These are phyloP conservation scores for Micromussa lordhowensis DNA, from an alignment of 92 coral and sea anemone species.

Conservation along the genomic window DNA sequence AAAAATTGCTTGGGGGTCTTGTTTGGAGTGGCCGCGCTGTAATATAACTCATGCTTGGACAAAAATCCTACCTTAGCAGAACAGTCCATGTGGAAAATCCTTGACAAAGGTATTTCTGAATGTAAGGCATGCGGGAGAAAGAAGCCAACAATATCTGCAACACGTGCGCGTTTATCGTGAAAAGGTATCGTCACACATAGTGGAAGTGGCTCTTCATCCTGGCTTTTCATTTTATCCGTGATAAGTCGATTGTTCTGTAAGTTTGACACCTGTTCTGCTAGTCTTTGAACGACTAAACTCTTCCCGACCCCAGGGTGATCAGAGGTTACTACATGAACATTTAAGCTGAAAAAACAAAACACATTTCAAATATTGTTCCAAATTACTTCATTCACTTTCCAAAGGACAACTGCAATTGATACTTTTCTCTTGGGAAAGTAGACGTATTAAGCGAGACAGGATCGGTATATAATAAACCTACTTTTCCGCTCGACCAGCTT, in stretches of 20 bases:
- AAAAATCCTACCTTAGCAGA: slow-evolving; percentile 77
- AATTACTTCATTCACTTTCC: background rate
- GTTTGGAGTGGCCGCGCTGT: too few relatives aligned
- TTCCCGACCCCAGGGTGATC: slow-evolving; percentile 85
- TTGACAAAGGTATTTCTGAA: slow-evolving; percentile 77
- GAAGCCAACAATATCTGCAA: slow-evolving; percentile 54
- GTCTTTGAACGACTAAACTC: slow-evolving; percentile 67
- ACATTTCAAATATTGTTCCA: background rate
- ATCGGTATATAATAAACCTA: background rate
- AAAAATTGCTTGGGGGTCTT: too few relatives aligned
- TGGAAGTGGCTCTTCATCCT: slow-evolving; percentile 25
- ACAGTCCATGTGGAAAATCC: slow-evolving; percentile 83
- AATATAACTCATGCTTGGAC: background rate
- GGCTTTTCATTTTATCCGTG: background rate
- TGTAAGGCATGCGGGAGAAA: slow-evolving; percentile 73
- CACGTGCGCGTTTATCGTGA: slow-evolving; percentile 68
- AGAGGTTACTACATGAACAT: slow-evolving; percentile 74
- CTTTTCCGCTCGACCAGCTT: slow-evolving; percentile 45
- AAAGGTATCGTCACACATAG: slow-evolving; percentile 76
- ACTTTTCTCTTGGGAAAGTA: background rate
- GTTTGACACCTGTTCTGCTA: slow-evolving; percentile 60
- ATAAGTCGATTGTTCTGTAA: slow-evolving; percentile 62
- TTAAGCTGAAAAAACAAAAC: slow-evolving; percentile 49
- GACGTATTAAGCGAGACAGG: background rate
- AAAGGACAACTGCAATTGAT: background rate